A percentile compares a stretch with the other conserved stretches of the same genome.
Conservation (phyloP, 2,797 vertebrate species). For the Avahi laniger region DNA sequence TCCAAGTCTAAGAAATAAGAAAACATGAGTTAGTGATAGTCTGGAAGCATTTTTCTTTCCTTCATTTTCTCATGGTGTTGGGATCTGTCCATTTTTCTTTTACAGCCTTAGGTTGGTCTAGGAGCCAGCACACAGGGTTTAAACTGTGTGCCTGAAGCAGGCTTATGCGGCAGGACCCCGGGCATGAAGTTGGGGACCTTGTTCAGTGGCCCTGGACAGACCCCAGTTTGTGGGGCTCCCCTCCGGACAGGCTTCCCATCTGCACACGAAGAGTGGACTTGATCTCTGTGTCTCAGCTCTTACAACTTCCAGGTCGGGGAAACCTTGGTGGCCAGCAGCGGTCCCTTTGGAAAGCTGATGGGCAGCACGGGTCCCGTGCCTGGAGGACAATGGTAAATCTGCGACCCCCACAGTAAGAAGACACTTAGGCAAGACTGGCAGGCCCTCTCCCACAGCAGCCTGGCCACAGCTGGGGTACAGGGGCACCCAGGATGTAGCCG, state of each 20-base stretch:
- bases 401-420: neutral
- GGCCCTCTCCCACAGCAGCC: rapidly evolving
- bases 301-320: neutral
- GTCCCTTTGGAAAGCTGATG: neutral
- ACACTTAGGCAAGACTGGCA: neutral
- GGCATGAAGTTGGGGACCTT: neutral
- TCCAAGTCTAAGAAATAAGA: neutral
- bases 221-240: no score
- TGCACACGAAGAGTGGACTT: no score
- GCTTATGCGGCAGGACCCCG: rapidly evolving
- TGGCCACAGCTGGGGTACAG: neutral
- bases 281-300: neutral
- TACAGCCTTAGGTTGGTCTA: neutral
- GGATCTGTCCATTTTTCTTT: neutral
- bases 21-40: no score
- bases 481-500: neutral
- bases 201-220: neutral
- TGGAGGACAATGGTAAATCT: neutral
- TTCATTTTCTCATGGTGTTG: neutral
- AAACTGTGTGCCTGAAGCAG: no score
- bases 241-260: neutral
- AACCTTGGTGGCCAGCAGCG: no score
- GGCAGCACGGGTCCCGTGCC: neutral
- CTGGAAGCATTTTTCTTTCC: neutral
- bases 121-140: neutral